These are phyloP conservation scores for Xiphias gladius DNA, from an alignment of 2,113 vertebrate genomes.

Conservation along the genomic window DNA sequence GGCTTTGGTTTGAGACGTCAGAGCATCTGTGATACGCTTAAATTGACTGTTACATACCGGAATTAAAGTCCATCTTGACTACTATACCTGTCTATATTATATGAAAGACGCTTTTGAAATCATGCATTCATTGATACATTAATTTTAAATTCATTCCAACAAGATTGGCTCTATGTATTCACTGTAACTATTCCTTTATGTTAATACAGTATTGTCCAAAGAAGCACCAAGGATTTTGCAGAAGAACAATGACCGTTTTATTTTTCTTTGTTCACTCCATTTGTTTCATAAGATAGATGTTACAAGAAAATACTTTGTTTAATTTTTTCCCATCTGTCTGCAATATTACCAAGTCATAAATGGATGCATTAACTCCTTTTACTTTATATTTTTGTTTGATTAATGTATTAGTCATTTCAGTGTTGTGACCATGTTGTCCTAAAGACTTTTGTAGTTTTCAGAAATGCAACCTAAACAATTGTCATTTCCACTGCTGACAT, in stretches of 20 bases:
- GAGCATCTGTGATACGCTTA: not conserved
- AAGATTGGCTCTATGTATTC: not conserved
- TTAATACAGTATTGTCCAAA: constrained; percentile 3
- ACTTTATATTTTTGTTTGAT: constrained; percentile 34
- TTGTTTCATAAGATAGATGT: not conserved
- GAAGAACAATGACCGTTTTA: not conserved
- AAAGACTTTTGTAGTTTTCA: constrained; percentile 29
- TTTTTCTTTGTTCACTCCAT: not conserved
- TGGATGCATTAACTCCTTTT: constrained; percentile 38
- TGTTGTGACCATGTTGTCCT: constrained; percentile 44
- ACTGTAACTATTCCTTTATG: not conserved
- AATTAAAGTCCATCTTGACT: not conserved
- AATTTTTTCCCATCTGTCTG: not conserved
- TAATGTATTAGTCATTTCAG: constrained; percentile 65
- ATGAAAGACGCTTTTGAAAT: not conserved
- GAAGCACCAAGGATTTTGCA: not conserved
- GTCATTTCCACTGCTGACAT: constrained; percentile 4
- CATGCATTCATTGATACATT: not conserved
- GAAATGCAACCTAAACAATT: constrained; percentile 8
- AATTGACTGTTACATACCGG: not conserved
- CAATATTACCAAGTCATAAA: constrained; percentile 28
- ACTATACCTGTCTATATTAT: not conserved
- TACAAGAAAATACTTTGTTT: not conserved
- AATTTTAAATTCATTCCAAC: too few relatives aligned
- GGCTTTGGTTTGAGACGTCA: not conserved